A percentile compares a stretch with the other conserved stretches of the same genome.
phyloP scores from a whole-genome alignment of 2,113 vertebrate species.

The Cranoglanis bouderius region DNA sequence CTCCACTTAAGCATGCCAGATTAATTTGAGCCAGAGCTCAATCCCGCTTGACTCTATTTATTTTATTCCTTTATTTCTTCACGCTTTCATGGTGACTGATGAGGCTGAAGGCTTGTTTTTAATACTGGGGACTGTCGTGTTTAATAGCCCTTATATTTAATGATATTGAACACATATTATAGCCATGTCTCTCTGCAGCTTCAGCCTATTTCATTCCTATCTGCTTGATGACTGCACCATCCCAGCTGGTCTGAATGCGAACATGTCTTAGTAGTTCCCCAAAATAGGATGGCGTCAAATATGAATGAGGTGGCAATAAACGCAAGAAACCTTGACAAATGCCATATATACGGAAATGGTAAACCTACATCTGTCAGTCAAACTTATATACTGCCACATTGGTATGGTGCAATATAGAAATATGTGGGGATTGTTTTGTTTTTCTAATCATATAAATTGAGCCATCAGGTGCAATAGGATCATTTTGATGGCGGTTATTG shows the following conservation, averaged over 20 bases:
- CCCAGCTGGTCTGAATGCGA: conserved; percentile 11
- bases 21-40: not conserved
- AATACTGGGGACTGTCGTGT: conserved; percentile 54
- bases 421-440: not conserved
- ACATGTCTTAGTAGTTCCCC: not conserved
- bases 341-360: conserved; percentile 22
- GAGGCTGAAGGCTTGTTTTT: conserved; percentile 55
- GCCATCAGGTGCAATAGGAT: conserved; percentile 12
- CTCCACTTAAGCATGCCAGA: conserved; percentile 17
- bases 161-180: conserved; percentile 59
- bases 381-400: not conserved
- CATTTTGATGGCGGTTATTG: conserved; percentile 47
- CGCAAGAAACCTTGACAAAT: conserved; percentile 45
- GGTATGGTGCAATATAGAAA: not conserved
- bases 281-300: not conserved
- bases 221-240: conserved; percentile 20
- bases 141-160: conserved; percentile 65
- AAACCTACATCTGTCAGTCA: conserved; percentile 19
- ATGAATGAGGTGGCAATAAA: conserved; percentile 9
- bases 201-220: conserved; percentile 18
- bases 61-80: conserved; percentile 34
- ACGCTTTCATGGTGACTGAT: conserved; percentile 57
- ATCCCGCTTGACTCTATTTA: conserved; percentile 1
- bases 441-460: conserved; percentile 29
- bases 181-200: conserved; percentile 33